Conservation (phyloP, 2,888 invertebrate genomes). For the Latrodectus hesperus region DNA sequence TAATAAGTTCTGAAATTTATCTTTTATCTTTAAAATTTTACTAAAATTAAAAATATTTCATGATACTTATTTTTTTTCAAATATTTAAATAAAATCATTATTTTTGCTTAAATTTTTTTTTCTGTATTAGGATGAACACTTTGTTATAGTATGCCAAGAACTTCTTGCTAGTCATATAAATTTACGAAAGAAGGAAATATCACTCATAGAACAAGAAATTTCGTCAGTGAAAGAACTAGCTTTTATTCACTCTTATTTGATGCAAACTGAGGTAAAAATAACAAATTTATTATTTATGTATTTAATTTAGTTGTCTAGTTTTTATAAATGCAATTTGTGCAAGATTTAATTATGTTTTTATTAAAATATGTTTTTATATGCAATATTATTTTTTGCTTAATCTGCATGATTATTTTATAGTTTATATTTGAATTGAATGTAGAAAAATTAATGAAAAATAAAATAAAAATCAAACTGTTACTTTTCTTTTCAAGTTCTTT, state of each 20-base stretch:
- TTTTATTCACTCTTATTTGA: neutral
- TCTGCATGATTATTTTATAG: too few relatives aligned
- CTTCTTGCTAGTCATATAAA: slow-evolving; percentile 13
- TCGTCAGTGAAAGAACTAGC: neutral
- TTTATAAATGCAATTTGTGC: neutral
- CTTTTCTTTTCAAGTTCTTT: neutral
- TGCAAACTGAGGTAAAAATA: neutral
- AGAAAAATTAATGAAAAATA: neutral
- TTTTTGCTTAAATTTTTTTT: neutral
- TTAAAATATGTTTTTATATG: neutral
- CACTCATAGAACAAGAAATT: slow-evolving; percentile 16
- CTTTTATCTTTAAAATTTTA: neutral
- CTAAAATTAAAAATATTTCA: neutral
- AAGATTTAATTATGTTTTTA: neutral
- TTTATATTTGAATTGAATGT: neutral
- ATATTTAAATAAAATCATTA: neutral
- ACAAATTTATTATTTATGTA: neutral
- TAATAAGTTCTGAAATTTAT: too few relatives aligned
- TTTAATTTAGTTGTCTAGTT: neutral
- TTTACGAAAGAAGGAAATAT: slow-evolving; percentile 27
- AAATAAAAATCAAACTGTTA: neutral
- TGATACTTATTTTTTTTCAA: neutral
- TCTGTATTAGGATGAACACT: slow-evolving; percentile 26
- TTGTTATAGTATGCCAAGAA: slow-evolving; percentile 10
- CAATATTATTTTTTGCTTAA: neutral